Evolutionary conservation across 2,888 invertebrate species (phyloP).

Genomic region (Ornithoptera alexandrae): DNA sequence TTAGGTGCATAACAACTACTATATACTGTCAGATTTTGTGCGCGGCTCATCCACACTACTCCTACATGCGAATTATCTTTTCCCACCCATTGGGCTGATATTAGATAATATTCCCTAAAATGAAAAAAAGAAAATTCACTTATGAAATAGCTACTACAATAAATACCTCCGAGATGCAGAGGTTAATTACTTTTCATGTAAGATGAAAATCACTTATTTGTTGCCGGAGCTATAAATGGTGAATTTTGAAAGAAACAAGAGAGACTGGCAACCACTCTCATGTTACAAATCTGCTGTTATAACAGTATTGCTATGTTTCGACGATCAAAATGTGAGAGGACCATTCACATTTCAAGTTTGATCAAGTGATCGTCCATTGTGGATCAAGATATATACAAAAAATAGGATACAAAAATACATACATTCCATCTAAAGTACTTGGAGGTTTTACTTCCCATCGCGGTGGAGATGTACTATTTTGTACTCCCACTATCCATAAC

Average conservation of each 20-base stretch:
- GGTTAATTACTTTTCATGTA: too few species aligned
- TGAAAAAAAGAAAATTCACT: constrained; percentile 12
- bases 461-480: constrained; percentile 82
- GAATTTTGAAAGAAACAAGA: too few species aligned
- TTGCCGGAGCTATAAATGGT: too few species aligned
- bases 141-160: background rate
- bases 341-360: constrained; percentile 26
- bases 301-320: too few species aligned
- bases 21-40: constrained; percentile 94
- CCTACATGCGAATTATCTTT: constrained; percentile 88
- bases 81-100: constrained; percentile 94
- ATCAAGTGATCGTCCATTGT: too few species aligned
- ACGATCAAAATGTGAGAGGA: too few species aligned
- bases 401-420: constrained; percentile 62
- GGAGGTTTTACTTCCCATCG: constrained; percentile 87
- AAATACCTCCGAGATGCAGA: background rate
- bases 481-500: constrained; percentile 89
- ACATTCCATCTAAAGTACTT: constrained; percentile 88
- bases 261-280: too few species aligned
- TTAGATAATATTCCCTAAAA: constrained; percentile 93
- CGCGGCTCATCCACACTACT: constrained; percentile 95
- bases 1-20: constrained; percentile 90
- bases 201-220: too few species aligned
- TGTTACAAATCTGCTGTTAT: too few species aligned
- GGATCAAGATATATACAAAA: background rate